Conservation (phyloP, 2,797 vertebrate genomes). For the Cossypha heuglini region DNA sequence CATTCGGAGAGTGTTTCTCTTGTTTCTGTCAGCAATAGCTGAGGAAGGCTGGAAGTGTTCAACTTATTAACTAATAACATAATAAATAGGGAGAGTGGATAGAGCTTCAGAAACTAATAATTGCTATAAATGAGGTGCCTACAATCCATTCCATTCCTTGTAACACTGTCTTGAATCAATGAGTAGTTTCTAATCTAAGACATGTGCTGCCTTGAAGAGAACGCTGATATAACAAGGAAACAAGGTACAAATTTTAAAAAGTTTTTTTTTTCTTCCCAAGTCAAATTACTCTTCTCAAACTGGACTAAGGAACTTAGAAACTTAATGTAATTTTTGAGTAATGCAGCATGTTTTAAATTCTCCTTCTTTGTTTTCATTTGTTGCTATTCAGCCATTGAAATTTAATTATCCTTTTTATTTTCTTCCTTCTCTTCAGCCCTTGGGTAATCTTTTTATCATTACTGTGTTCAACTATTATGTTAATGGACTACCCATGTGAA, state of each 20-base stretch:
- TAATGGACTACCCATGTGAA: not conserved
- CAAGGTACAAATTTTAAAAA: not conserved
- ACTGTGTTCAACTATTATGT: not conserved
- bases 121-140: constrained; percentile 3
- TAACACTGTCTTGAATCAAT: not conserved
- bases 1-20: constrained; percentile 1
- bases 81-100: not conserved
- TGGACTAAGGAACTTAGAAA: not conserved
- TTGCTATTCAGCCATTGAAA: not conserved
- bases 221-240: not conserved
- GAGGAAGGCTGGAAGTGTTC: not conserved
- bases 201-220: not conserved
- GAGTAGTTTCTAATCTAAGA: not conserved
- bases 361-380: not conserved
- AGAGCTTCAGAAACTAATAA: constrained; percentile 1
- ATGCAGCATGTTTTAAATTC: not conserved
- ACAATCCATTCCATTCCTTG: constrained; percentile 16
- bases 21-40: not conserved
- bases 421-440: not conserved
- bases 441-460: not conserved
- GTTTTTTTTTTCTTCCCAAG: rapidly evolving
- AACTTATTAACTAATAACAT: not conserved
- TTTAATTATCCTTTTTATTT: not conserved
- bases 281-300: not conserved
- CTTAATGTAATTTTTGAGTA: not conserved